Evolutionary conservation across 1,140 invertebrate genomes (phyloP), one percentile per base, ranked within the genome.

Genomic region (Geopemphigus sp.): DNA sequence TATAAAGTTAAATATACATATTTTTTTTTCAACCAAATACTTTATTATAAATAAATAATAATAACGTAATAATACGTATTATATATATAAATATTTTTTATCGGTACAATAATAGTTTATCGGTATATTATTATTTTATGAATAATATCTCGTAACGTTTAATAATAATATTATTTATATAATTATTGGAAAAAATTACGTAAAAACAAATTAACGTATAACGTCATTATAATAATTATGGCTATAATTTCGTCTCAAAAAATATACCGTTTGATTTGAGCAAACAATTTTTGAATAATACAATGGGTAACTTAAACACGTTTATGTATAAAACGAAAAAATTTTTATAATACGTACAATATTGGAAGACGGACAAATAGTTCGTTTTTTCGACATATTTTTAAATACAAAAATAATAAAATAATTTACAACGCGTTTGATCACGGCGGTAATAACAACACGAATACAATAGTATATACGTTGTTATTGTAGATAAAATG

Each of bases 231-330:
- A 68, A 68, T 50, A 24, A 68, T 47, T 29, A 72, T 72, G 68
- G 68, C 68, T n/a, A 72, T 45, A 10, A 54, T 4, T 54, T 54
- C 29, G 54, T 26, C 15, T 26, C 24, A n/a, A 26, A 54, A n/a
- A 39, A 39, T 39, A 53, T 54, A 53, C 15, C 29, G 17, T 70
- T 29, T 53, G 3, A n/a, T 54, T 72, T 72, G 24, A 72, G 50
- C 47, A 54, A 72, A 72, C 68, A 72, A 54, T 72, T 29, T 50
- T 47, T 50, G 22, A 47, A 50, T 8, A n/a, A 5, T 72, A 72
- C 54, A 14, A 54, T 11, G 22, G 68, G 68, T 72, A 54, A 72
- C 68, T 72, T 53, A 53, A 53, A 19, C 17, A 11, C 12, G 15
- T 26, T 70, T 26, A 26, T 61, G 47, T 2, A 47, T 24, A 39